Base-by-base conservation (phyloP, 2,888 invertebrate species). In the Anaspis maculata region DNA sequence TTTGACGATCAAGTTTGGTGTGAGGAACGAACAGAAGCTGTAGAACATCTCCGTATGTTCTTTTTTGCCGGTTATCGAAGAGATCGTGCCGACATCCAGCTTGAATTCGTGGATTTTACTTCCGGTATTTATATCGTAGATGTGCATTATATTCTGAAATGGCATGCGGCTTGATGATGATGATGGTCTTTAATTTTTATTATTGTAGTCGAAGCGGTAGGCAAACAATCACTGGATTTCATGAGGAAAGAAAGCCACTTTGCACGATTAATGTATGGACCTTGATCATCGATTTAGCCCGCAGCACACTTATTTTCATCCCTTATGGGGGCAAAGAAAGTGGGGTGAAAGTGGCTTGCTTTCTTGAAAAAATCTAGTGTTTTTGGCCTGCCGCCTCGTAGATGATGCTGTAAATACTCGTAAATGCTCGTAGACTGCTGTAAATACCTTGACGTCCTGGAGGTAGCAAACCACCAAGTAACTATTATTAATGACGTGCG, bases 381-480 rank as follows among this genome's bases (percentile, higher is more conserved):
- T n/a, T n/a, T n/a, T n/a, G n/a, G n/a, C n/a, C n/a, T n/a, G n/a
- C n/a, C n/a, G n/a, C n/a, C n/a, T n/a, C n/a, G n/a, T n/a, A n/a
- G n/a, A n/a, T n/a, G n/a, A n/a, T n/a, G n/a, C n/a, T n/a, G n/a
- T n/a, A n/a, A n/a, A n/a, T n/a, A n/a, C n/a, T n/a, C n/a, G n/a
- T n/a, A n/a, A n/a, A n/a, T n/a, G n/a, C n/a, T n/a, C n/a, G n/a
- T n/a, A n/a, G n/a, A n/a, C n/a, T n/a, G n/a, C n/a, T n/a, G n/a
- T n/a, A n/a, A n/a, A 53, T 68, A 90, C 92, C 76, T 95, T 95
- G 5, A 96, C 96, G 72, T 97, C 92, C 57, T 87, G 78, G 37
- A 96, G 77, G 60, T 95, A 97, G 60, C 85, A 84, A 19, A 91
- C 67, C 30, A 95, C 76, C 19, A 98, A 70, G 63, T 89, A 85